phyloP scores from a whole-genome alignment of 2,888 invertebrate species.

The Fragum whitleyi region DNA sequence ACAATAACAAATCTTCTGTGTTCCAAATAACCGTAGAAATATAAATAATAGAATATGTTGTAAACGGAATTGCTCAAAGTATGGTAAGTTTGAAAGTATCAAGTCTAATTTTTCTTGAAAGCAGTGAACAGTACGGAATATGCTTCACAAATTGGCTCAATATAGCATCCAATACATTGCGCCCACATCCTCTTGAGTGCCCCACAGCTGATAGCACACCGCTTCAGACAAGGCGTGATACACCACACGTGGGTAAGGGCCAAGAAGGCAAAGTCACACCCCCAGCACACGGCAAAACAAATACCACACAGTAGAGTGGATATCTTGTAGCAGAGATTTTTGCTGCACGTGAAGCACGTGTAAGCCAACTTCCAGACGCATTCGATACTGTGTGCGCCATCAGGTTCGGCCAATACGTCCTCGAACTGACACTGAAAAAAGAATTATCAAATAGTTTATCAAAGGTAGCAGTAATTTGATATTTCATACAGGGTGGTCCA shows the following conservation, averaged over 20 bases:
- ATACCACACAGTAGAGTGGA: constrained; percentile 89
- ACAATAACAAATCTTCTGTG: no score
- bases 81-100: no score
- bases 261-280: constrained; percentile 85
- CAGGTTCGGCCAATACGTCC: constrained; percentile 77
- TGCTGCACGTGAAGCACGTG: constrained; percentile 88
- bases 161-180: constrained; percentile 86
- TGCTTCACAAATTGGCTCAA: constrained; percentile 73
- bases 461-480: no score
- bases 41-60: no score
- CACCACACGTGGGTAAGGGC: constrained; percentile 90
- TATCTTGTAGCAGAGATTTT: constrained; percentile 89
- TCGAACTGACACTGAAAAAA: constrained; percentile 72
- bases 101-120: constrained; percentile 63
- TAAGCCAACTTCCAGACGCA: constrained; percentile 90
- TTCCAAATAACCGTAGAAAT: no score
- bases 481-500: no score
- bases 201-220: constrained; percentile 88
- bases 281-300: constrained; percentile 88
- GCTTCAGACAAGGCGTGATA: constrained; percentile 89
- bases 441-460: no score
- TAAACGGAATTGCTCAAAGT: no score
- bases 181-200: constrained; percentile 84
- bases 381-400: constrained; percentile 86
- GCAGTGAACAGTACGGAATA: constrained; percentile 69